Conservation (phyloP, 2,797 vertebrate genomes). For the Setipinna tenuifilis region DNA sequence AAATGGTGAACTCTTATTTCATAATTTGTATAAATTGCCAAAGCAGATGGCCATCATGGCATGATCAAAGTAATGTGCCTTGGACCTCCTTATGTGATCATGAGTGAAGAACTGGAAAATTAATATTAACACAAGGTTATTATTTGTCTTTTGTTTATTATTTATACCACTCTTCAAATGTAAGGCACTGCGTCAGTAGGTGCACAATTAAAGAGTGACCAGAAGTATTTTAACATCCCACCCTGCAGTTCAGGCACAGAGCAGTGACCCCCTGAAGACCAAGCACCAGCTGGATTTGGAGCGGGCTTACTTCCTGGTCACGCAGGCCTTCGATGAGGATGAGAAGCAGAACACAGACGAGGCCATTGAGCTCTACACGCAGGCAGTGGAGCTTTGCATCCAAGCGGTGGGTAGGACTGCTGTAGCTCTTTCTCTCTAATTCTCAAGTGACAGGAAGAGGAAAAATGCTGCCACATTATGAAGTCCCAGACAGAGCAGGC, state of each 20-base stretch:
- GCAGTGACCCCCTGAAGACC: slow-evolving; percentile 88
- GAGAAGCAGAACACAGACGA: slow-evolving; percentile 91
- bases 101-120: too few relatives aligned
- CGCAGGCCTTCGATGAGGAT: slow-evolving; percentile 96
- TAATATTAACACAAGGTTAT: too few relatives aligned
- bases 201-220: too few relatives aligned
- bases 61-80: too few relatives aligned
- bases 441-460: not conserved
- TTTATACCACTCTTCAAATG: too few relatives aligned
- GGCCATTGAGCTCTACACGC: slow-evolving; percentile 92
- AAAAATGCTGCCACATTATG: not conserved
- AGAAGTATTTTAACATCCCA: too few relatives aligned
- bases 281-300: slow-evolving; percentile 95
- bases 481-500: not conserved
- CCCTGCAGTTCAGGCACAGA: slow-evolving; percentile 86
- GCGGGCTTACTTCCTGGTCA: slow-evolving; percentile 94
- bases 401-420: slow-evolving; percentile 80
- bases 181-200: too few relatives aligned
- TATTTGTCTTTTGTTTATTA: too few relatives aligned
- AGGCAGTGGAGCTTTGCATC: slow-evolving; percentile 96
- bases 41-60: too few relatives aligned
- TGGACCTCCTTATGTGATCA: too few relatives aligned
- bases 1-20: too few relatives aligned
- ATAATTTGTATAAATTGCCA: too few relatives aligned
- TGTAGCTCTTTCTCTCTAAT: not conserved